A percentile compares a stretch with the other conserved stretches of the same genome.
These are phyloP conservation scores for Fopius arisanus DNA, from an alignment of 1,140 invertebrate species.

Conservation along the genomic window DNA sequence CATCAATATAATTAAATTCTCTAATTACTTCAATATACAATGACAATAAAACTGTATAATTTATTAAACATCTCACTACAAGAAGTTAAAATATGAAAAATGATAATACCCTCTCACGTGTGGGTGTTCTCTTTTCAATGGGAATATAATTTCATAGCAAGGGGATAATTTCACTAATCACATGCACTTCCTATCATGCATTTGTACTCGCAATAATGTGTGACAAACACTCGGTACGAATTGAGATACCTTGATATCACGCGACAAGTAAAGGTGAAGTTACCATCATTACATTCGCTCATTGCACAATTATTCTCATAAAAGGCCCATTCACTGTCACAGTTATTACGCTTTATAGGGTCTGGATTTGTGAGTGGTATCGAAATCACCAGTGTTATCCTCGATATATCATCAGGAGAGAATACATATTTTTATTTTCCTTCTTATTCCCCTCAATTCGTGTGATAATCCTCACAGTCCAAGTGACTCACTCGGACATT, in stretches of 20 bases:
- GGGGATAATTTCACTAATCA: slow-evolving; percentile 25
- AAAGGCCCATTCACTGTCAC: slow-evolving; percentile 6
- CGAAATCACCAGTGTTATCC: not conserved
- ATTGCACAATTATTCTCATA: slow-evolving; percentile 26
- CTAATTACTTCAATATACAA: not conserved
- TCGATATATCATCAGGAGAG: not conserved
- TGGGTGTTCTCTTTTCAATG: slow-evolving; percentile 8
- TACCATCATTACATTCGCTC: slow-evolving; percentile 18
- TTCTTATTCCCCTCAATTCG: not conserved
- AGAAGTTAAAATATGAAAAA: slow-evolving; percentile 5
- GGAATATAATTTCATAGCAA: slow-evolving; percentile 2
- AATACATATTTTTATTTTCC: not conserved
- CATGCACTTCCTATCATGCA: not conserved
- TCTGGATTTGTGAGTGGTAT: slow-evolving; percentile 18
- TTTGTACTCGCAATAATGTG: slow-evolving; percentile 1
- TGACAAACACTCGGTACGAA: not conserved
- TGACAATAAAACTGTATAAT: not conserved
- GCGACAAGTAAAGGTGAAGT: slow-evolving; percentile 8
- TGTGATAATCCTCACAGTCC: slow-evolving; percentile 15
- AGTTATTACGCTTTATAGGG: slow-evolving; percentile 30
- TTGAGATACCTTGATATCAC: slow-evolving; percentile 7
- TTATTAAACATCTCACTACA: not conserved
- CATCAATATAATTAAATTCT: no score
- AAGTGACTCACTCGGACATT: slow-evolving; percentile 5
- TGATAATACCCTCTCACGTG: not conserved